phyloP scores from a whole-genome alignment of 2,113 vertebrate genomes.

The Tragelaphus imberbis region DNA sequence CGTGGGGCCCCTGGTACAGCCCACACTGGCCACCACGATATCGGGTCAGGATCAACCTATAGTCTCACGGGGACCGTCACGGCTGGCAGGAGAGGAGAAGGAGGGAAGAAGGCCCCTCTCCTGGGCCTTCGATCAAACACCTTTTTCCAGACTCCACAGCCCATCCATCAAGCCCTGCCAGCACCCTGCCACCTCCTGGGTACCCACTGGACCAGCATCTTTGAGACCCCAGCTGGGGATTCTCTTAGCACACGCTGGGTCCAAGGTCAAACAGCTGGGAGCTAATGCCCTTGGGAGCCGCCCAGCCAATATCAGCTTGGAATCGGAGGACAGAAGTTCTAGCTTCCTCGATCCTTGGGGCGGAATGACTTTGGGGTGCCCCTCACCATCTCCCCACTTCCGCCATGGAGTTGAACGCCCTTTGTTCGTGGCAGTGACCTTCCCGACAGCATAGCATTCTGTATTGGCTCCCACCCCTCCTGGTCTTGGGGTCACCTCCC shows the following conservation, averaged over 20 bases:
- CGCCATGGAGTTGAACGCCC: accelerated
- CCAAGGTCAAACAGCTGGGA: neutral
- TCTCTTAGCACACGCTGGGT: neutral
- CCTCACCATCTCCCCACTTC: too few species aligned
- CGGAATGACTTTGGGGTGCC: neutral
- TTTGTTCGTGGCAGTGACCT: accelerated
- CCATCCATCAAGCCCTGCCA: neutral
- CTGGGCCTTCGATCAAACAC: neutral
- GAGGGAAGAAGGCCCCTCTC: neutral
- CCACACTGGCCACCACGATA: accelerated
- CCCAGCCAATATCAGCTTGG: neutral
- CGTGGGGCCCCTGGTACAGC: neutral
- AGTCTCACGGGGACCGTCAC: neutral
- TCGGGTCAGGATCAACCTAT: neutral
- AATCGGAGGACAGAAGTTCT: accelerated
- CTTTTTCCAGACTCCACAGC: accelerated
- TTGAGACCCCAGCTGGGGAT: neutral
- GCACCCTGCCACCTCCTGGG: neutral
- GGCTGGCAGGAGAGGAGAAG: neutral
- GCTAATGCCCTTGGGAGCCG: neutral
- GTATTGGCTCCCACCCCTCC: accelerated
- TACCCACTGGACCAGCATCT: neutral
- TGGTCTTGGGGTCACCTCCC: neutral
- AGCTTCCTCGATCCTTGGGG: neutral
- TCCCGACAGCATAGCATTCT: accelerated